Evolutionary conservation across 92 coral and sea anemone genomes (phyloP).

Genomic region (Desmophyllum pertusum): DNA sequence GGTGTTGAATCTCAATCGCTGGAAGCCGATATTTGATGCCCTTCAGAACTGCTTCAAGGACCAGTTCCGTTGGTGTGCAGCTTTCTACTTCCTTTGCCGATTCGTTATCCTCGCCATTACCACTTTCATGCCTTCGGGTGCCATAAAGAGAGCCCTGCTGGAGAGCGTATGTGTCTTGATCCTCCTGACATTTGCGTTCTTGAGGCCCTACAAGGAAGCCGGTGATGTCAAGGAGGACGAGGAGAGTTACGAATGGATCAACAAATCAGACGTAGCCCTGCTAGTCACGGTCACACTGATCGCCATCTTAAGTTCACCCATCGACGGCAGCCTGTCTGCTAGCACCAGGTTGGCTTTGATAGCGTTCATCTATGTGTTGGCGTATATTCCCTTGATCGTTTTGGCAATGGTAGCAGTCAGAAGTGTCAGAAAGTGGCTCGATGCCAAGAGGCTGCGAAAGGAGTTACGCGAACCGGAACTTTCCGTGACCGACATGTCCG

Average conservation of each 20-base stretch:
- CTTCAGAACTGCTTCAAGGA: conserved; percentile 92
- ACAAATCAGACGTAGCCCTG: conserved; percentile 38
- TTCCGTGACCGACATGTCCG: conserved; percentile 26
- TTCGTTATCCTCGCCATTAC: conserved; percentile 45
- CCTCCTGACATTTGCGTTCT: conserved; percentile 62
- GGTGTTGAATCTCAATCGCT: conserved; percentile 60
- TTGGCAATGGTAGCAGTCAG: conserved; percentile 14
- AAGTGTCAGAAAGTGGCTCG: conserved; percentile 3
- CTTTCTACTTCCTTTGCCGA: conserved; percentile 82
- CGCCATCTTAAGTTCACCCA: conserved; percentile 42
- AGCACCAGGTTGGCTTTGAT: background rate
- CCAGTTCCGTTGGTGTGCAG: conserved; percentile 89
- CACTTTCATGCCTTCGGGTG: conserved; percentile 59
- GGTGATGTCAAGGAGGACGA: conserved; percentile 45
- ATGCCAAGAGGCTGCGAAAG: background rate
- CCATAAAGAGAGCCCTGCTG: conserved; percentile 68
- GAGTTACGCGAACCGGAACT: conserved; percentile 21
- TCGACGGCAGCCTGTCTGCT: background rate
- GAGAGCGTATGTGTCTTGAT: conserved; percentile 68
- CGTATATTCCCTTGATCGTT: conserved; percentile 30
- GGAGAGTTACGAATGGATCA: conserved; percentile 51
- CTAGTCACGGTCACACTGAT: conserved; percentile 29
- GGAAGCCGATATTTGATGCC: conserved; percentile 84
- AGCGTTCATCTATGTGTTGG: conserved; percentile 3
- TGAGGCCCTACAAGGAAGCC: conserved; percentile 81